phyloP scores from a whole-genome alignment of 2,888 invertebrate genomes.

The Orthonychiurus folsomi region DNA sequence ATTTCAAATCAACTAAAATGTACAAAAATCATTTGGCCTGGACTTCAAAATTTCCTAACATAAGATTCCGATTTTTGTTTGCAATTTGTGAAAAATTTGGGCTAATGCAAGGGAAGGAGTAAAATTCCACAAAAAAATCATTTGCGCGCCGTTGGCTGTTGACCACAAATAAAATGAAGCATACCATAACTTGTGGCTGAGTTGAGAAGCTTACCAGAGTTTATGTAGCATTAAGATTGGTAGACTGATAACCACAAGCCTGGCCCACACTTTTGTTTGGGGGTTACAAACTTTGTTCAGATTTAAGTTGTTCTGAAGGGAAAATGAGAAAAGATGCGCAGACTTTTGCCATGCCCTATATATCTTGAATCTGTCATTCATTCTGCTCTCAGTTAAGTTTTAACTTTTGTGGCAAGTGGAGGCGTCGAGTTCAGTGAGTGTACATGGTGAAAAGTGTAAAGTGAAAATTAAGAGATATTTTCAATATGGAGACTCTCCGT shows the following conservation, averaged over 20 bases:
- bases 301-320: neutral
- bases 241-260: neutral
- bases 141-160: no score
- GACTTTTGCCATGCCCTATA: neutral
- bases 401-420: neutral
- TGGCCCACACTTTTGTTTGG: neutral
- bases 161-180: no score
- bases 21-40: no score
- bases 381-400: neutral
- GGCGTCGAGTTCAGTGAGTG: no score
- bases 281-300: neutral
- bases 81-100: no score
- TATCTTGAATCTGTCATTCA: neutral
- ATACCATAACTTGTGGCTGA: no score
- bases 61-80: no score
- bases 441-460: neutral
- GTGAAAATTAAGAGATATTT: neutral
- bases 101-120: no score
- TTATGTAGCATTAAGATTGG: neutral
- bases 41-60: no score
- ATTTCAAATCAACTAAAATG: no score
- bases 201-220: neutral
- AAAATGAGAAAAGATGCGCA: neutral
- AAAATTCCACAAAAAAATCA: no score
- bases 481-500: constrained; percentile 4